These are phyloP conservation scores for Garrulus glandarius DNA, from an alignment of 2,797 vertebrate genomes.

Conservation along the genomic window DNA sequence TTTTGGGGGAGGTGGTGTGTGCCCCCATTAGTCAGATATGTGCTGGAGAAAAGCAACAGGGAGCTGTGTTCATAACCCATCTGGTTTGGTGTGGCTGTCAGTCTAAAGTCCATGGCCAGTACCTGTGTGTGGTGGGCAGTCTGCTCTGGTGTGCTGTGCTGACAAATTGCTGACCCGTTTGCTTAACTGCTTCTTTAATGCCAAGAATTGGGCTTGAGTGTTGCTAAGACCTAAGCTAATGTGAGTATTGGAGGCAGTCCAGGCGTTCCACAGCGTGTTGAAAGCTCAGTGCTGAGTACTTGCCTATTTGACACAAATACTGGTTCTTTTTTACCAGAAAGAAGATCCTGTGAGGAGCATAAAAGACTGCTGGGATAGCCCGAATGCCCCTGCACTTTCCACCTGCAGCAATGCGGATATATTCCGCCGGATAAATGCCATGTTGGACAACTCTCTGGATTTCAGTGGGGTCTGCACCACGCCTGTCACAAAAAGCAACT, in stretches of 20 bases:
- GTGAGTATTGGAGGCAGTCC: conserved; percentile 1
- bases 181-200: not conserved
- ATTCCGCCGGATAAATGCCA: conserved; percentile 95
- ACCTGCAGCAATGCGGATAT: conserved; percentile 95
- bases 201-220: not conserved
- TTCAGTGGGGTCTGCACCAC: conserved; percentile 95
- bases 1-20: not conserved
- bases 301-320: not conserved
- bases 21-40: not conserved
- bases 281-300: not conserved
- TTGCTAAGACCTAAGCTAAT: conserved; percentile 16
- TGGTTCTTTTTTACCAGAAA: conserved; percentile 65
- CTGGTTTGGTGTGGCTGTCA: not conserved
- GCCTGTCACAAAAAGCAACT: conserved; percentile 82
- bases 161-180: not conserved
- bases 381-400: conserved; percentile 86
- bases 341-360: conserved; percentile 78
- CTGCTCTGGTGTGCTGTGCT: not conserved
- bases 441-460: conserved; percentile 94
- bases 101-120: not conserved
- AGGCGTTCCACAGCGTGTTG: not conserved
- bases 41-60: not conserved
- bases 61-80: not conserved
- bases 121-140: not conserved
- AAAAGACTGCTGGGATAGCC: conserved; percentile 84